Base-by-base conservation (phyloP, 1,140 invertebrate genomes). In the Diabrotica undecimpunctata region DNA sequence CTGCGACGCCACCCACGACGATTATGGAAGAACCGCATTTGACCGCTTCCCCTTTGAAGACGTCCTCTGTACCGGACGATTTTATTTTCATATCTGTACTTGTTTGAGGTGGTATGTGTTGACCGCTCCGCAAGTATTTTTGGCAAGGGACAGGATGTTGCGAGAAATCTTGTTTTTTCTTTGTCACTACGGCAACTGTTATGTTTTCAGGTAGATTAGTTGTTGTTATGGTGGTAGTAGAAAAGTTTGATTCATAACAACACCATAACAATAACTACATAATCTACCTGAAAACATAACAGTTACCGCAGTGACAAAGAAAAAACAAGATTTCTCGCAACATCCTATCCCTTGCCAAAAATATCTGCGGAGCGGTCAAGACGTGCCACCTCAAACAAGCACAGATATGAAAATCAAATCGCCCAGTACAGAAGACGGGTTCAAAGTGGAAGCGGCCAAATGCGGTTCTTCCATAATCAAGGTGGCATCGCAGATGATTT, bases 401-500 rank as follows among this genome's bases (percentile, higher is more conserved):
- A 12, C 61, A 3, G 52, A 62, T 14, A 61, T 53, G 38, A 77
- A 79, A 66, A 72, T 81, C 58, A 89, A 88, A 76, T 83, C 87
- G 6, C 83, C 82, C 25, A 86, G 85, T 0, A 82, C 83, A 0
- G 87, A 89, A 70, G 87, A 90, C 79, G 88, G 86, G 58, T 87
- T 89, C 77, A 87, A 88, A 76, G 85, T 86, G 1, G 85, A 88
- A 70, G 83, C 84, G 41, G 86, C 87, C 46, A 85, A 86, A 37
- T 89, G 88, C 67, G 88, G 88, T 58, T 86, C 82, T 65, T 90
- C 88, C 2, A 86, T 91, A 38, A 85, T 90, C 65, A 83, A 84
- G 72, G 87, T 91, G 54, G 90, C 89, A 0, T 85, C 86, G 70
- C 85, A 88, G 75, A 90, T 91, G 81, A 86, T 90, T 75, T 83